Percentiles rank a stretch among this genome's conserved stretches.
These are phyloP conservation scores for Acleris cristana DNA, from an alignment of 2,888 invertebrate genomes.

Conservation along the genomic window DNA sequence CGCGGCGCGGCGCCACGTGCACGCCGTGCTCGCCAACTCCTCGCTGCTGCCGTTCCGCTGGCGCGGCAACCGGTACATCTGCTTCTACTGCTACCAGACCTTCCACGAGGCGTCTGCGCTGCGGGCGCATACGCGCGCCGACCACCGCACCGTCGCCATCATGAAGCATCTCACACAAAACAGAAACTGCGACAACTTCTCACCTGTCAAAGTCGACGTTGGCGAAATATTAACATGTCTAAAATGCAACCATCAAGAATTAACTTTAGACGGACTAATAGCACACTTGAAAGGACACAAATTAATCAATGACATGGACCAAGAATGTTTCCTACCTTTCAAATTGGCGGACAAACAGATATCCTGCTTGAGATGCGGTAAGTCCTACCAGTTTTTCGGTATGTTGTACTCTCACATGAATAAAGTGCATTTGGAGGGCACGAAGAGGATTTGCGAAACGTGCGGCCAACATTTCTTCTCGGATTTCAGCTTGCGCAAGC, in stretches of 20 bases:
- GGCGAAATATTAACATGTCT: slow-evolving; percentile 17
- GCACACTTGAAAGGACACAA: slow-evolving; percentile 26
- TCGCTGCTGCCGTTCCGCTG: slow-evolving; percentile 36
- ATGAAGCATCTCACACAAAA: slow-evolving; percentile 33
- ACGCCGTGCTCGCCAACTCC: slow-evolving; percentile 29
- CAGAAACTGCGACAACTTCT: slow-evolving; percentile 6
- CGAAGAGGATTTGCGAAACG: slow-evolving; percentile 34
- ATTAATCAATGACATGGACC: slow-evolving; percentile 20
- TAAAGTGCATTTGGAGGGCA: slow-evolving; percentile 30
- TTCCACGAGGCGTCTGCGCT: slow-evolving; percentile 24
- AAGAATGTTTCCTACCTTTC: slow-evolving; percentile 35
- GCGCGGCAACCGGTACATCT: slow-evolving; percentile 37
- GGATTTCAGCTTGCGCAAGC: slow-evolving; percentile 34
- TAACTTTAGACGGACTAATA: slow-evolving; percentile 12
- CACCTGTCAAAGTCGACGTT: slow-evolving; percentile 24
- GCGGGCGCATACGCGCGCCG: slow-evolving; percentile 18
- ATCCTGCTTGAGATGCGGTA: slow-evolving; percentile 35
- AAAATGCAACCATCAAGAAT: slow-evolving; percentile 21
- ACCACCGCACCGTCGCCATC: slow-evolving; percentile 11
- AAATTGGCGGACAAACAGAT: slow-evolving; percentile 33
- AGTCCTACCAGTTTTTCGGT: slow-evolving; percentile 32
- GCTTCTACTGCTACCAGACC: slow-evolving; percentile 37
- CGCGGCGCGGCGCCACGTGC: slow-evolving; percentile 24
- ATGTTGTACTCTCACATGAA: slow-evolving; percentile 35
- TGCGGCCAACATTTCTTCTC: slow-evolving; percentile 38